Percentiles rank a stretch among this genome's conserved stretches.
phyloP scores from a whole-genome alignment of 2,888 invertebrate genomes.

The Subacronicta megacephala region DNA sequence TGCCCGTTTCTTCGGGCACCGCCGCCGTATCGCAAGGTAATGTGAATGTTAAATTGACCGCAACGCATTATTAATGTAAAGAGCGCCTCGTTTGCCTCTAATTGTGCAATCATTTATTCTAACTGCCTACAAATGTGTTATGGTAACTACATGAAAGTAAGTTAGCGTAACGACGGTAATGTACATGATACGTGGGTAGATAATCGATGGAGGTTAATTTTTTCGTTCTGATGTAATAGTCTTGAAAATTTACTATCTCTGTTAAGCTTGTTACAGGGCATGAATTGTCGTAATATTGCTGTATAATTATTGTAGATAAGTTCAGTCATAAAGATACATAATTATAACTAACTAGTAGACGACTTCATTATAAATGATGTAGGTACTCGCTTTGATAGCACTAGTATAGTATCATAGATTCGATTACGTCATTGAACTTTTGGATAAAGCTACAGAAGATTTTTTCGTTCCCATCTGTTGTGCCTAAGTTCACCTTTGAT shows the following conservation, averaged over 20 bases:
- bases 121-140: slow-evolving; percentile 61
- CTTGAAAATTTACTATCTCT: slow-evolving; percentile 30
- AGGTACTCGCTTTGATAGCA: not conserved
- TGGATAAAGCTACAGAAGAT: too few relatives aligned
- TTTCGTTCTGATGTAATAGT: slow-evolving; percentile 34
- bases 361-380: slow-evolving; percentile 19
- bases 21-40: slow-evolving; percentile 59
- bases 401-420: too few relatives aligned
- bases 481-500: too few relatives aligned
- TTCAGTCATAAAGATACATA: slow-evolving; percentile 27
- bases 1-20: slow-evolving; percentile 57
- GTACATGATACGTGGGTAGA: slow-evolving; percentile 41
- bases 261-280: slow-evolving; percentile 19
- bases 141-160: slow-evolving; percentile 56
- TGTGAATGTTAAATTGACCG: slow-evolving; percentile 75
- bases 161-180: slow-evolving; percentile 56
- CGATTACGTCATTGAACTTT: too few relatives aligned
- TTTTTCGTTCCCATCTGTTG: too few relatives aligned
- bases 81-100: slow-evolving; percentile 69
- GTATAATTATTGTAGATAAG: slow-evolving; percentile 23
- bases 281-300: slow-evolving; percentile 11
- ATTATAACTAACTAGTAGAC: slow-evolving; percentile 22
- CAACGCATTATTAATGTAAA: slow-evolving; percentile 66
- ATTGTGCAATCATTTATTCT: slow-evolving; percentile 67
- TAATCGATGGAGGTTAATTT: slow-evolving; percentile 18